Evolutionary conservation across 2,113 vertebrate species (phyloP).

Genomic region (Aviceda subcristata): DNA sequence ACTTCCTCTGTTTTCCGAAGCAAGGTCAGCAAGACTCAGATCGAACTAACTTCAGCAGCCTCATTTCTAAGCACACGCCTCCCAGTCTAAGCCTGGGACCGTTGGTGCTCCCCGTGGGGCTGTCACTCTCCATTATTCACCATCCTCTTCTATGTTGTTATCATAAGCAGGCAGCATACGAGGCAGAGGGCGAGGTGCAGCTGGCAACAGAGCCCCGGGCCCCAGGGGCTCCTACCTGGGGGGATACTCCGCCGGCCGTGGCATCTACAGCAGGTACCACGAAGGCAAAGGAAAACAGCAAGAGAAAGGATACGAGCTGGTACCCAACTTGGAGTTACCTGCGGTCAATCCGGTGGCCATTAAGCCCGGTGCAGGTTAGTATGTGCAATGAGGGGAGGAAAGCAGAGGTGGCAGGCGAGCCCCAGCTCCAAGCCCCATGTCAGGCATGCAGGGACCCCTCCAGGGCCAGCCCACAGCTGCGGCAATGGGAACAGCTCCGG

Average conservation of each 20-base stretch:
- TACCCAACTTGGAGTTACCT: conserved; percentile 91
- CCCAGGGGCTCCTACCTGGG: conserved; percentile 97
- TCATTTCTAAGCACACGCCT: neutral
- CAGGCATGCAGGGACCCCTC: accelerated
- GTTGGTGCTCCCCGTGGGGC: accelerated
- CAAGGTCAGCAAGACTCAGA: neutral
- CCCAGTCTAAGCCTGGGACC: neutral
- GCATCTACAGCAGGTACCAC: conserved; percentile 99
- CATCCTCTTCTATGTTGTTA: conserved; percentile 72
- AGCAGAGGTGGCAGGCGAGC: neutral
- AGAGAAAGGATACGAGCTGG: conserved; percentile 94
- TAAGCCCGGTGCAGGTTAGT: conserved; percentile 97
- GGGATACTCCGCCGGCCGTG: conserved; percentile 97
- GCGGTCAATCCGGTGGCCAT: conserved; percentile 91
- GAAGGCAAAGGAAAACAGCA: conserved; percentile 96
- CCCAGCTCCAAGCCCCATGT: neutral
- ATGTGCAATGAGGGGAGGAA: neutral
- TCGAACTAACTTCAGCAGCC: neutral
- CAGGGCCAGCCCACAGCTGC: accelerated
- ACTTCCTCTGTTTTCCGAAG: neutral
- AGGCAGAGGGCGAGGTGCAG: conserved; percentile 93
- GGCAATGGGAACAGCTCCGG: accelerated
- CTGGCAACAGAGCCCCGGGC: conserved; percentile 91
- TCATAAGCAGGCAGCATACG: conserved; percentile 97
- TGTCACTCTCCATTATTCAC: conserved; percentile 17